Conservation (phyloP, 2,113 vertebrate genomes). For the Polypterus bichir region DNA sequence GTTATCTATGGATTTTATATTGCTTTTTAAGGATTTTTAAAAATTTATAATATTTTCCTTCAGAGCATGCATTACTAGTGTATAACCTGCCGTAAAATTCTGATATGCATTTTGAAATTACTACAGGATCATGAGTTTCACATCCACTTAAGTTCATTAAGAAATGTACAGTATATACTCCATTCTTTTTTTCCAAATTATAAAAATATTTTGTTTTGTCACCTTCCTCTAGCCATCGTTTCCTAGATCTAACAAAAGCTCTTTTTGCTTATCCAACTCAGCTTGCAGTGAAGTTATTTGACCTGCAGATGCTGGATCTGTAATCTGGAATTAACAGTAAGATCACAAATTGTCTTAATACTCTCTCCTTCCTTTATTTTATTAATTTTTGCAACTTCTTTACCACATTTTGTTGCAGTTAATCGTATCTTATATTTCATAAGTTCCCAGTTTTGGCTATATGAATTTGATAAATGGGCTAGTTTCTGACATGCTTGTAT, state of each 20-base stretch:
- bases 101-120: background rate
- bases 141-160: conserved; percentile 3
- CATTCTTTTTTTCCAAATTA: conserved; percentile 4
- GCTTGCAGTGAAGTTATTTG: conserved; percentile 1
- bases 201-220: conserved; percentile 10
- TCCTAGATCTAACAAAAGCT: conserved; percentile 10
- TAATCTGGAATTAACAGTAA: too few relatives aligned
- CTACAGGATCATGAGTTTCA: background rate
- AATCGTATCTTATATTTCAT: too few relatives aligned
- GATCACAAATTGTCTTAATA: too few relatives aligned
- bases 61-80: background rate
- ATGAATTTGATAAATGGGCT: too few relatives aligned
- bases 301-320: conserved; percentile 10
- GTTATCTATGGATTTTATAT: background rate
- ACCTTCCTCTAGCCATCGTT: conserved; percentile 7
- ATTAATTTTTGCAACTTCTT: too few relatives aligned
- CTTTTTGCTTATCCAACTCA: conserved; percentile 13
- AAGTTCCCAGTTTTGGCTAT: too few relatives aligned
- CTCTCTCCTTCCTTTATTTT: too few relatives aligned
- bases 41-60: background rate
- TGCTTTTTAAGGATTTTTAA: background rate
- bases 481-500: too few relatives aligned
- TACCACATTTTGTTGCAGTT: too few relatives aligned
- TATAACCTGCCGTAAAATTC: background rate
- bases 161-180: background rate